phyloP scores from a whole-genome alignment of 2,113 vertebrate genomes.

The Nymphicus hollandicus region DNA sequence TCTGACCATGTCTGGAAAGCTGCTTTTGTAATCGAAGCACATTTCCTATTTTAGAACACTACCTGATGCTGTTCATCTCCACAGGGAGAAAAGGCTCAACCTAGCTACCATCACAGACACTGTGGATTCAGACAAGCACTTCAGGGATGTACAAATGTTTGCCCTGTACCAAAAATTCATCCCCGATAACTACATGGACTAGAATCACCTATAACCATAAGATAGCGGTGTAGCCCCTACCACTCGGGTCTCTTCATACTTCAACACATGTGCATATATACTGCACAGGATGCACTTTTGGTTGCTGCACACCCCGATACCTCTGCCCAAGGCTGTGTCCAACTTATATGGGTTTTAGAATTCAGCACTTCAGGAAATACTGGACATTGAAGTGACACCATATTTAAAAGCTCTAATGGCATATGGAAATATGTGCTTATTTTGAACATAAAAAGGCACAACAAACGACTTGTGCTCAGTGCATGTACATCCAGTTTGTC shows the following conservation, averaged over 20 bases:
- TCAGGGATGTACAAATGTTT: background rate
- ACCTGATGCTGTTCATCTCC: background rate
- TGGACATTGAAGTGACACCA: background rate
- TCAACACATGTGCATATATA: rapidly evolving
- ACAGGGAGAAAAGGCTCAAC: background rate
- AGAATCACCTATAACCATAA: background rate
- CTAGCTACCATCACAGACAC: background rate
- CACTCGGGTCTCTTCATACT: rapidly evolving
- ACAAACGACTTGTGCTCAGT: background rate
- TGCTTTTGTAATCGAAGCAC: background rate
- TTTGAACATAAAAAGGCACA: background rate
- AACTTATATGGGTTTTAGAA: background rate
- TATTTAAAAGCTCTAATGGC: background rate
- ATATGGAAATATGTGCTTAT: background rate
- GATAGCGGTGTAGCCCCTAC: background rate
- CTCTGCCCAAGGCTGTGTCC: rapidly evolving
- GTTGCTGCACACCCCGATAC: background rate
- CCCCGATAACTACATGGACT: rapidly evolving
- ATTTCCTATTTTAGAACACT: background rate
- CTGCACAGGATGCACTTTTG: background rate
- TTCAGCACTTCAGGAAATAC: background rate
- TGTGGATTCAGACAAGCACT: background rate
- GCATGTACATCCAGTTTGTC: background rate
- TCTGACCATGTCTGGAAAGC: background rate
- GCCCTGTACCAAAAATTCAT: background rate